phyloP scores from a whole-genome alignment of 2,888 invertebrate species.

The Galeruca laticollis region DNA sequence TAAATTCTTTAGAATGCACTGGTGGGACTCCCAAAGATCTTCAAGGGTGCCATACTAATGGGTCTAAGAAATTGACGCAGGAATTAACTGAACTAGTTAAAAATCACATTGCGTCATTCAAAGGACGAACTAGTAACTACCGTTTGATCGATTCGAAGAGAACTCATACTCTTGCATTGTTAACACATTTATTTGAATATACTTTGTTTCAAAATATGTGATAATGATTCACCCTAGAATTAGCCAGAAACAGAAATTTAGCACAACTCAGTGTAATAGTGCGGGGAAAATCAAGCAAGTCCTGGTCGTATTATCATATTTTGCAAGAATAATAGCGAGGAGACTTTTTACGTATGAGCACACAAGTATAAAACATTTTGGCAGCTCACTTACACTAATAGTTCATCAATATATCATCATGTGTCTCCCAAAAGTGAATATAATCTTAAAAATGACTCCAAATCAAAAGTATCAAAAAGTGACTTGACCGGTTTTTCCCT shows the following conservation, averaged over 20 bases:
- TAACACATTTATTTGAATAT: background rate
- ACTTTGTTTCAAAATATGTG: background rate
- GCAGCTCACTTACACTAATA: background rate
- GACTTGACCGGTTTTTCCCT: background rate
- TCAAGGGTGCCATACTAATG: slow-evolving; percentile 23
- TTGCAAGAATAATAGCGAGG: too few species aligned
- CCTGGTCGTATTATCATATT: background rate
- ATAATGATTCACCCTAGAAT: background rate
- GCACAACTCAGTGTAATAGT: background rate
- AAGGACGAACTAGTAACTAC: background rate
- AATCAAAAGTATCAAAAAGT: too few species aligned
- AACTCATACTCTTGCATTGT: slow-evolving; percentile 12
- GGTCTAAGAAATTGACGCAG: slow-evolving; percentile 14
- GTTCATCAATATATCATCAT: background rate
- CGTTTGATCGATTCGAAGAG: slow-evolving; percentile 7
- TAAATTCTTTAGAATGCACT: slow-evolving; percentile 13
- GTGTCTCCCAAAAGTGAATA: background rate
- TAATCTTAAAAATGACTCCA: background rate
- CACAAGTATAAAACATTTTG: background rate
- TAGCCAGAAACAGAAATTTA: background rate
- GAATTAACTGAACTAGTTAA: too few species aligned
- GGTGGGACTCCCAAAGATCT: slow-evolving; percentile 24
- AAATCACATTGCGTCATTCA: slow-evolving; percentile 17
- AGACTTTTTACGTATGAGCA: background rate
- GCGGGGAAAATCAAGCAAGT: too few species aligned